A percentile compares a stretch with the other conserved stretches of the same genome.
phyloP scores from a whole-genome alignment of 92 coral and sea anemone genomes.

The Phymanthus crucifer region DNA sequence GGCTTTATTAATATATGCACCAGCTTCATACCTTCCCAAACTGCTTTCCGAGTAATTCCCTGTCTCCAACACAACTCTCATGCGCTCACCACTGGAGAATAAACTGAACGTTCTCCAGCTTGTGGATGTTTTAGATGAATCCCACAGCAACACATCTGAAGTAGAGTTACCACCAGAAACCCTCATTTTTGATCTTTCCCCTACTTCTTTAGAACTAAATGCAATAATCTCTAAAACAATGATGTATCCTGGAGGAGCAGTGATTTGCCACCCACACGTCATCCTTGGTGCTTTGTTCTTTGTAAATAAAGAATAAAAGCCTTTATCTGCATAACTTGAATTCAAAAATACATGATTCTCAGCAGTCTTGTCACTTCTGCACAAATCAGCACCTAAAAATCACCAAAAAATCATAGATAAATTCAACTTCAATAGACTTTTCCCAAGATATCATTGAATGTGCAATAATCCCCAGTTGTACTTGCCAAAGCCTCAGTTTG shows the following conservation, averaged over 20 bases:
- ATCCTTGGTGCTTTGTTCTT: neutral
- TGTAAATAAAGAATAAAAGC: neutral
- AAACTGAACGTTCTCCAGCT: neutral
- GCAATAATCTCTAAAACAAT: neutral
- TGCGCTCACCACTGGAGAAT: constrained; percentile 33
- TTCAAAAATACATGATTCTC: constrained; percentile 1
- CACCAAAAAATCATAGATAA: neutral
- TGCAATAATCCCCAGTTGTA: too few relatives aligned
- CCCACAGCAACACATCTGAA: constrained; percentile 21
- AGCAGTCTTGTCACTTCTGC: constrained; percentile 22
- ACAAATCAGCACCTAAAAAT: constrained; percentile 15
- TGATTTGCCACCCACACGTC: constrained; percentile 56
- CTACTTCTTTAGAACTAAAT: neutral
- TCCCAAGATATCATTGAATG: neutral
- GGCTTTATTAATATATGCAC: neutral
- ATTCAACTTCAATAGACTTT: too few relatives aligned
- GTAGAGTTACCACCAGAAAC: constrained; percentile 39
- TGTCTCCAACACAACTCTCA: constrained; percentile 27
- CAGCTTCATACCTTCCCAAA: neutral
- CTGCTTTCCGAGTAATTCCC: constrained; percentile 1
- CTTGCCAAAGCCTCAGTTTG: too few relatives aligned
- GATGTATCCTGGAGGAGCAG: constrained; percentile 50
- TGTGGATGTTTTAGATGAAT: constrained; percentile 22
- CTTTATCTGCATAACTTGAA: neutral
- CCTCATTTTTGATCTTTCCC: constrained; percentile 7